A percentile compares a stretch with the other conserved stretches of the same genome.
phyloP scores from a whole-genome alignment of 2,888 invertebrate genomes.

The Cephonodes hylas region DNA sequence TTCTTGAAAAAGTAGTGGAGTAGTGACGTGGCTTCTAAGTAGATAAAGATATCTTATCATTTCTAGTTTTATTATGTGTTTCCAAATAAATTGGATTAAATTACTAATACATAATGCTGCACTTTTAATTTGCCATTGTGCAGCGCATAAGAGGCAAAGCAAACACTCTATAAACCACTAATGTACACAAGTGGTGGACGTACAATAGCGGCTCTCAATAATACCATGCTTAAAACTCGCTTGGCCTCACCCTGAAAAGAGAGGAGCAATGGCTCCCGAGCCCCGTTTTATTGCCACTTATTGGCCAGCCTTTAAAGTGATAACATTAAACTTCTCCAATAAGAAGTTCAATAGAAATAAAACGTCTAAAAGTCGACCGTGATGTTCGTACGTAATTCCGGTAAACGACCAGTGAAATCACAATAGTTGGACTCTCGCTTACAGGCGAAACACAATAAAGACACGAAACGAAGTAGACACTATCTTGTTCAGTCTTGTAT shows the following conservation, averaged over 20 bases:
- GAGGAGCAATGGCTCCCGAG: constrained; percentile 40
- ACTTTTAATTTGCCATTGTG: neutral
- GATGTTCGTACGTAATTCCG: constrained; percentile 31
- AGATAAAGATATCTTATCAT: neutral
- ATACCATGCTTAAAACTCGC: constrained; percentile 53
- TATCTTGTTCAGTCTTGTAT: constrained; percentile 41
- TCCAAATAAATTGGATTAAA: neutral
- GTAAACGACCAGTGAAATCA: constrained; percentile 36
- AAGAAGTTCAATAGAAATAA: constrained; percentile 35
- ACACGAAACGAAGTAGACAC: constrained; percentile 43
- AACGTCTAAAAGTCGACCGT: constrained; percentile 26
- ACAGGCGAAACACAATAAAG: constrained; percentile 39
- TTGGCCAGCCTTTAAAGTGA: constrained; percentile 58
- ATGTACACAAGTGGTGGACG: constrained; percentile 44
- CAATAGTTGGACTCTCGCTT: constrained; percentile 32
- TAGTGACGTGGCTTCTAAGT: neutral
- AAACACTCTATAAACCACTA: constrained; percentile 33
- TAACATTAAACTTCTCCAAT: constrained; percentile 47
- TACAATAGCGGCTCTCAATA: constrained; percentile 39
- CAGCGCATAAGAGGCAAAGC: neutral
- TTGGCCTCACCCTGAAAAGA: constrained; percentile 30
- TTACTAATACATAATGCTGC: neutral
- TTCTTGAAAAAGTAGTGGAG: neutral
- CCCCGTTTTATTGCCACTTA: constrained; percentile 61
- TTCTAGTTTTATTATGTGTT: neutral